Percentiles rank a stretch among this genome's conserved stretches.
phyloP scores from a whole-genome alignment of 2,113 vertebrate genomes.

The Morone chrysops region DNA sequence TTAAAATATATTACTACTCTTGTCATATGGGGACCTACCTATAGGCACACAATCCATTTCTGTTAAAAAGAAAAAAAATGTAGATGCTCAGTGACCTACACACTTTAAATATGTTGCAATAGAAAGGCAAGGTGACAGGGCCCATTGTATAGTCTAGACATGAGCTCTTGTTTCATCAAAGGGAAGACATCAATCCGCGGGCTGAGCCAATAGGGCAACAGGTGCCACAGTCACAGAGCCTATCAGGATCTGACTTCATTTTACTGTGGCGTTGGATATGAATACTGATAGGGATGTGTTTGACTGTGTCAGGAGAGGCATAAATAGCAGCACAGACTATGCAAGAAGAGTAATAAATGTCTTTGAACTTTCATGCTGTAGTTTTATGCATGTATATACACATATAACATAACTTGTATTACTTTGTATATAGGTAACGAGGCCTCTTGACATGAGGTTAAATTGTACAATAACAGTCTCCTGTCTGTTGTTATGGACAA shows the following conservation, averaged over 20 bases:
- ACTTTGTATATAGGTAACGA: constrained; percentile 13
- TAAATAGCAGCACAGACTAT: constrained; percentile 24
- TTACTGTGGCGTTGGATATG: constrained; percentile 38
- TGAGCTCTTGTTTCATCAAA: constrained; percentile 67
- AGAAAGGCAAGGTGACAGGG: constrained; percentile 49
- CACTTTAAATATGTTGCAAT: constrained; percentile 52
- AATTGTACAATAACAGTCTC: constrained; percentile 4
- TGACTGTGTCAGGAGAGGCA: constrained; percentile 34
- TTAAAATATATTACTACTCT: constrained; percentile 52
- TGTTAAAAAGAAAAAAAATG: constrained; percentile 25
- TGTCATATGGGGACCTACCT: constrained; percentile 48
- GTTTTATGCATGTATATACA: constrained; percentile 28
- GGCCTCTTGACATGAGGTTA: not conserved
- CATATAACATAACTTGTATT: constrained; percentile 6
- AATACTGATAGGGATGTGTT: constrained; percentile 61
- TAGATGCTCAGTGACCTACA: constrained; percentile 40
- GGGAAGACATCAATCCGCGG: constrained; percentile 64
- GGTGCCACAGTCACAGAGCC: constrained; percentile 60
- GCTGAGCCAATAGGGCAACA: constrained; percentile 66
- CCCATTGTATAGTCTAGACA: constrained; percentile 66
- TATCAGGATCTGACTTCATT: constrained; percentile 68
- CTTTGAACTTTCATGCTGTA: constrained; percentile 15
- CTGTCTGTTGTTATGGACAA: constrained; percentile 23
- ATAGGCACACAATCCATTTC: constrained; percentile 49
- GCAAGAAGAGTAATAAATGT: constrained; percentile 12